phyloP scores from a whole-genome alignment of 2,888 invertebrate genomes.

The Microchrysa polita region DNA sequence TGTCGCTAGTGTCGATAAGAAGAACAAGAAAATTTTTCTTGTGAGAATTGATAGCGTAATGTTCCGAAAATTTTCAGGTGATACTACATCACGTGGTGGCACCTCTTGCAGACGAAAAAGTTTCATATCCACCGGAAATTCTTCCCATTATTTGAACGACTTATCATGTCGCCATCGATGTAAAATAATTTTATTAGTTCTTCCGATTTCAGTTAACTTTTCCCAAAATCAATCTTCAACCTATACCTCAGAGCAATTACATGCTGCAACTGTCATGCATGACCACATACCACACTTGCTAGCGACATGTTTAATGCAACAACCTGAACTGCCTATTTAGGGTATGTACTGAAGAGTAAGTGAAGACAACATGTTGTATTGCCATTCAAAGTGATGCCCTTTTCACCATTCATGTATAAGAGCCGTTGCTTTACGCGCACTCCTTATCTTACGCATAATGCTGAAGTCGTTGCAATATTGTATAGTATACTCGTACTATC shows the following conservation, averaged over 20 bases:
- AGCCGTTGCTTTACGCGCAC: slow-evolving; percentile 2
- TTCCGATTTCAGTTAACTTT: not conserved
- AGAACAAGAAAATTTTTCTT: too few species aligned
- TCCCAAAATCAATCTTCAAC: not conserved
- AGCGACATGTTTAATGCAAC: slow-evolving; percentile 16
- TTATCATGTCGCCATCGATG: too few species aligned
- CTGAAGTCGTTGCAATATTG: not conserved
- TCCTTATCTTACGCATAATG: not conserved
- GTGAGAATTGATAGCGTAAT: too few species aligned
- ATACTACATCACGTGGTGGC: too few species aligned
- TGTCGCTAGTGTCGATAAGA: too few species aligned
- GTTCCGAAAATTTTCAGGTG: too few species aligned
- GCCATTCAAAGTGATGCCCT: slow-evolving; percentile 33
- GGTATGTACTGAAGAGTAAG: slow-evolving; percentile 22
- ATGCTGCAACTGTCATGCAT: not conserved
- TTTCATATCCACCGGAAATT: too few species aligned
- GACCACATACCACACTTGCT: slow-evolving; percentile 16
- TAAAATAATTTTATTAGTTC: too few species aligned
- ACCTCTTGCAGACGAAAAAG: too few species aligned
- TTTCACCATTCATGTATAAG: not conserved
- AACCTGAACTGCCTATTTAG: slow-evolving; percentile 20
- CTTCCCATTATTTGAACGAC: too few species aligned
- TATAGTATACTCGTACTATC: too few species aligned
- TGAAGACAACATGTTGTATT: too few species aligned
- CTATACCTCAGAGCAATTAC: not conserved